Evolutionary conservation across 30 jellyfish, hydroid and myxozoan species (phyloP).

Genomic region (Turritopsis dohrnii): DNA sequence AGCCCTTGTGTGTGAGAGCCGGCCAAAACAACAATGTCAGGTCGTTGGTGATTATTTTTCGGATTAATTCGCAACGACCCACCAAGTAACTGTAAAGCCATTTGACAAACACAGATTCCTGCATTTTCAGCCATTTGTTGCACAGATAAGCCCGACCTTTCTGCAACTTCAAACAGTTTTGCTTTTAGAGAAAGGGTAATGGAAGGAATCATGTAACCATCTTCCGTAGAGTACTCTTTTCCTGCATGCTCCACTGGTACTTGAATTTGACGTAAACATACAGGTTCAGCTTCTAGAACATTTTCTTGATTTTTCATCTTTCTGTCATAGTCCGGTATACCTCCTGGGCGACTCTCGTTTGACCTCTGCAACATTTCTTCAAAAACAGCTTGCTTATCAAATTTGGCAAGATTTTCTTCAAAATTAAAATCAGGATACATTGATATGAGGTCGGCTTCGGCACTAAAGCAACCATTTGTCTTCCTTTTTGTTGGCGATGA

Average conservation of each 20-base stretch:
- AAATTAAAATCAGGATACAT: constrained; percentile 37
- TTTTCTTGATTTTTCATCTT: constrained; percentile 64
- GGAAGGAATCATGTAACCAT: constrained; percentile 77
- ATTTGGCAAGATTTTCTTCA: constrained; percentile 58
- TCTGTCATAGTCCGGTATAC: constrained; percentile 37
- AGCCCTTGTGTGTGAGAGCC: constrained; percentile 77
- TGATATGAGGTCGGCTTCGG: constrained; percentile 8
- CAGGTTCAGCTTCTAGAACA: constrained; percentile 72
- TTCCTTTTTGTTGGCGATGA: background rate
- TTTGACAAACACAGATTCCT: constrained; percentile 77
- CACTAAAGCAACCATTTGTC: background rate
- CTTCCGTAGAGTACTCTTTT: constrained; percentile 74
- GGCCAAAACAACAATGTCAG: constrained; percentile 69
- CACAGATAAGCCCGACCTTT: constrained; percentile 52
- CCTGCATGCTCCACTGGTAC: constrained; percentile 85
- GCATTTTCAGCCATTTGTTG: constrained; percentile 72
- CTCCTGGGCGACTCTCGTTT: constrained; percentile 44
- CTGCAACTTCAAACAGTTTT: constrained; percentile 57
- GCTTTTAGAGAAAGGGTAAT: constrained; percentile 56
- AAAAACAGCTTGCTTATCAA: constrained; percentile 67
- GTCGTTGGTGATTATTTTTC: constrained; percentile 76
- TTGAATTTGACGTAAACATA: constrained; percentile 62
- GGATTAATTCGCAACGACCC: constrained; percentile 83
- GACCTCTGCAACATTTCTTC: constrained; percentile 31
- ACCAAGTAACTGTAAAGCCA: constrained; percentile 88